Conservation (phyloP, 2,797 vertebrate species). For the Carapus acus region DNA sequence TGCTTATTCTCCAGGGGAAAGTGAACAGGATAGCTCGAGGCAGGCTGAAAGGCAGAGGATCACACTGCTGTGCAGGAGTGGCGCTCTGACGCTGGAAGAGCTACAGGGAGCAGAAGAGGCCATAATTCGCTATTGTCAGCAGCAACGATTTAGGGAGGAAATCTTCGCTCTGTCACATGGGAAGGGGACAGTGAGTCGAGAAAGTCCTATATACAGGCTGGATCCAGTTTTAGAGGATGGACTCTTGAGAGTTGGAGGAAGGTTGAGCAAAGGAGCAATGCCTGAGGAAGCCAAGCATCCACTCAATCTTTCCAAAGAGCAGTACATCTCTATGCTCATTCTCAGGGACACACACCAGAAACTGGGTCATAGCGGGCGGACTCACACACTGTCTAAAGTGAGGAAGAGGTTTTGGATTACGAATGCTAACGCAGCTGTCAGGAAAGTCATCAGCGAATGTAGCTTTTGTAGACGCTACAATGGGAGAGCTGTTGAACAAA, state of each 20-base stretch:
- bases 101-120: too few relatives aligned
- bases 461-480: background rate
- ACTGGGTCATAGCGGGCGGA: background rate
- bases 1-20: background rate
- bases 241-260: slow-evolving; percentile 1
- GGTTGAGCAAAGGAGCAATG: background rate
- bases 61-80: background rate
- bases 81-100: background rate
- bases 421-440: background rate
- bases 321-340: background rate
- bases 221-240: slow-evolving; percentile 1
- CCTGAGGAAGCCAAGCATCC: background rate
- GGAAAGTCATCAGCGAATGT: background rate
- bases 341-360: background rate
- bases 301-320: slow-evolving; percentile 1
- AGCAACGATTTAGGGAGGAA: background rate
- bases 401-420: background rate
- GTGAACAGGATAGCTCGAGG: too few relatives aligned
- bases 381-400: background rate
- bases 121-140: too few relatives aligned
- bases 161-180: background rate
- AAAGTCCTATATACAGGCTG: background rate
- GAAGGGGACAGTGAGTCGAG: background rate
- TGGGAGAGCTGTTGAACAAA: background rate
- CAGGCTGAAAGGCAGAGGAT: background rate